These are phyloP conservation scores for Phalacrocorax aristotelis DNA, from an alignment of 2,113 vertebrate species.

Conservation along the genomic window DNA sequence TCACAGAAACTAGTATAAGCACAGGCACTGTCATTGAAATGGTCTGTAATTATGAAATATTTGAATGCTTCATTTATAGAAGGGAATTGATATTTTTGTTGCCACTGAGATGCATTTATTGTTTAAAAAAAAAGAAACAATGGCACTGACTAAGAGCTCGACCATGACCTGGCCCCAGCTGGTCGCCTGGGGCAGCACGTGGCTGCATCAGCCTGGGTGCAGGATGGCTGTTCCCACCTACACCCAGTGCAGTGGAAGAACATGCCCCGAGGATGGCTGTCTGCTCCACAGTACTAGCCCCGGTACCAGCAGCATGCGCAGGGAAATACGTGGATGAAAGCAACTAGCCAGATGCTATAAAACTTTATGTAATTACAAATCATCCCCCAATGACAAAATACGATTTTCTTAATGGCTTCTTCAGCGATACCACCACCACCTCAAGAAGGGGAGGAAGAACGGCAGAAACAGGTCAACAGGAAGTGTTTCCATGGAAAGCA, in stretches of 20 bases:
- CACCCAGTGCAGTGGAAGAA: not conserved
- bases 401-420: not conserved
- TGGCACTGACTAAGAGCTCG: not conserved
- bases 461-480: not conserved
- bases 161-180: fast-evolving
- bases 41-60: not conserved
- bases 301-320: not conserved
- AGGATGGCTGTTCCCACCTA: not conserved
- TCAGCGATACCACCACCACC: not conserved
- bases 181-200: fast-evolving
- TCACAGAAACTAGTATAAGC: not conserved
- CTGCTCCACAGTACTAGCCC: not conserved
- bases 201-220: not conserved
- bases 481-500: not conserved
- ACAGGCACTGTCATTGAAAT: fast-evolving
- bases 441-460: not conserved
- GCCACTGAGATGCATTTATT: not conserved
- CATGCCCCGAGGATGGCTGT: not conserved
- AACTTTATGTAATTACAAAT: not conserved
- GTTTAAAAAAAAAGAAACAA: not conserved
- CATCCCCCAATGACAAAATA: not conserved
- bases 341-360: not conserved
- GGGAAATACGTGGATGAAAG: not conserved
- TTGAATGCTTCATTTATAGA: not conserved
- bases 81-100: not conserved